These are phyloP conservation scores for Agriopis leucophaearia DNA, from an alignment of 2,888 invertebrate species.

Conservation along the genomic window DNA sequence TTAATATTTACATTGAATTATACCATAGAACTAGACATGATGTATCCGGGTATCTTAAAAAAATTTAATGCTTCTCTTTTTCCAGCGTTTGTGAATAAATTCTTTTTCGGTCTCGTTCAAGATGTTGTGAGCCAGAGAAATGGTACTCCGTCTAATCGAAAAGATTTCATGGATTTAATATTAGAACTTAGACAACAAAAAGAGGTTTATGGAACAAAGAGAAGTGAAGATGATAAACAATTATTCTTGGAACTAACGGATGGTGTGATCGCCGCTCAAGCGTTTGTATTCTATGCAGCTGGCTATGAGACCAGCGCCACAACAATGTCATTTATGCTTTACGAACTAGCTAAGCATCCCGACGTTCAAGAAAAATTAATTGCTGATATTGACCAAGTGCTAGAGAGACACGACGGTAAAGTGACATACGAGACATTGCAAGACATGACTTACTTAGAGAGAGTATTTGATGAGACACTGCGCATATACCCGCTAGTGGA, in stretches of 20 bases:
- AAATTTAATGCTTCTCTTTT: constrained; percentile 51
- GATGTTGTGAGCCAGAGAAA: constrained; percentile 54
- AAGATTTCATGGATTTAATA: constrained; percentile 67
- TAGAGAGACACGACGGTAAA: constrained; percentile 58
- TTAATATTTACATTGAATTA: constrained; percentile 41
- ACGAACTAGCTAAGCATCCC: constrained; percentile 67
- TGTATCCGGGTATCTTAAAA: constrained; percentile 61
- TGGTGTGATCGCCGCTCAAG: constrained; percentile 67
- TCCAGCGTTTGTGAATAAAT: constrained; percentile 47
- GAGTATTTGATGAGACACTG: constrained; percentile 69
- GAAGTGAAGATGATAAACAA: constrained; percentile 38
- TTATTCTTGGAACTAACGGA: constrained; percentile 58
- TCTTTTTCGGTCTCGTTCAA: constrained; percentile 54
- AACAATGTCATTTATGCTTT: constrained; percentile 65
- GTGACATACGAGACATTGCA: constrained; percentile 68
- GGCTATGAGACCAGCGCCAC: constrained; percentile 79
- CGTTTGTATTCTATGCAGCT: constrained; percentile 74
- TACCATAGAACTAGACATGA: constrained; percentile 55
- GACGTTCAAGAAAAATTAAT: constrained; percentile 67
- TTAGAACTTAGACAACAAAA: constrained; percentile 57
- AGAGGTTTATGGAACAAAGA: constrained; percentile 47
- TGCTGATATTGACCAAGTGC: constrained; percentile 60
- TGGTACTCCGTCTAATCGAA: constrained; percentile 54
- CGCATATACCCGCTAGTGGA: constrained; percentile 77
- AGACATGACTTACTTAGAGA: constrained; percentile 71